Evolutionary conservation across 2,113 vertebrate species (phyloP).

Genomic region (Forbesichthys papilliferus): DNA sequence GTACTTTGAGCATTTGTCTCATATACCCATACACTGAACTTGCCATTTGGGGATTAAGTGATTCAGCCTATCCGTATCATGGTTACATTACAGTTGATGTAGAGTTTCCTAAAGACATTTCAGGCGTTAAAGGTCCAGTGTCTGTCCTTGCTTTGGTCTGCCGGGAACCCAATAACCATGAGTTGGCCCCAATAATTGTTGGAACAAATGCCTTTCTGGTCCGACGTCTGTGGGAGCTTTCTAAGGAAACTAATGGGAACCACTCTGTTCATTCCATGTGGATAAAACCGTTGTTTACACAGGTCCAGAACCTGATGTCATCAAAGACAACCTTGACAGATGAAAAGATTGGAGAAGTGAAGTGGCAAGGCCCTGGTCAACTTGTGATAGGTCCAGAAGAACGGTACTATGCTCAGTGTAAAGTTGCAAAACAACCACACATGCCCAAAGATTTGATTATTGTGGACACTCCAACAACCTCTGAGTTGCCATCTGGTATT

Average conservation of each 20-base stretch:
- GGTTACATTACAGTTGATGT: too few relatives aligned
- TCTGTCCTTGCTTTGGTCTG: too few relatives aligned
- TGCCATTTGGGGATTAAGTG: too few relatives aligned
- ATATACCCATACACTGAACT: too few relatives aligned
- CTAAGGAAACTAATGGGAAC: background rate
- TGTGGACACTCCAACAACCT: background rate
- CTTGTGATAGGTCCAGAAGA: background rate
- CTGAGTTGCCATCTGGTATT: background rate
- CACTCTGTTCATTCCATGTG: background rate
- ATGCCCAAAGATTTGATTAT: background rate
- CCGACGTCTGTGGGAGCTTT: background rate
- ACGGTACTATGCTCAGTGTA: background rate
- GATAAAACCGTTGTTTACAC: background rate
- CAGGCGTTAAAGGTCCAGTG: too few relatives aligned
- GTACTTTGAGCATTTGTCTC: too few relatives aligned
- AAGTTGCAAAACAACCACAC: background rate
- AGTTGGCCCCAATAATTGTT: too few relatives aligned
- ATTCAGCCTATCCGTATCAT: too few relatives aligned
- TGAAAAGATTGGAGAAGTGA: background rate
- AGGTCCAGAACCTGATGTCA: background rate
- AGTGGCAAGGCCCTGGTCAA: background rate
- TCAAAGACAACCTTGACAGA: background rate
- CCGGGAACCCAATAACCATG: too few relatives aligned
- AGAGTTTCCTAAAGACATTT: too few relatives aligned
- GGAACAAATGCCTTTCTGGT: background rate